phyloP scores from a whole-genome alignment of 2,113 vertebrate species.

The Dunckerocampus dactyliophorus region DNA sequence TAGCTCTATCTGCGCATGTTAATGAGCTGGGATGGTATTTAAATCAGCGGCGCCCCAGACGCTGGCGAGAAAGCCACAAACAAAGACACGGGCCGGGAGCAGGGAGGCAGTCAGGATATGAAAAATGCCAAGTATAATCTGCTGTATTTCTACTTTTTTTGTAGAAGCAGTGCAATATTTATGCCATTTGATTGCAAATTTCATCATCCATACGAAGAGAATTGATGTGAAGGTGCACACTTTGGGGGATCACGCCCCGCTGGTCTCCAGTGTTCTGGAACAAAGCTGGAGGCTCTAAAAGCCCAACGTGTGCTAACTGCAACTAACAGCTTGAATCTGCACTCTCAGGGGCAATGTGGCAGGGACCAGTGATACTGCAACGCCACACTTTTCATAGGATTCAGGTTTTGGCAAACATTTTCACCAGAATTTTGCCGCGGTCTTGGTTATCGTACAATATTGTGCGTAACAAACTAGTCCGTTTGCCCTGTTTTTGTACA shows the following conservation, averaged over 20 bases:
- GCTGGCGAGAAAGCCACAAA: constrained; percentile 63
- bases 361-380: too few species aligned
- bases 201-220: constrained; percentile 5
- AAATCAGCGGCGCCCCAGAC: constrained; percentile 67
- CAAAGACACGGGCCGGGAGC: constrained; percentile 59
- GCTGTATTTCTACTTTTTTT: constrained; percentile 21
- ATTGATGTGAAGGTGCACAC: constrained; percentile 39
- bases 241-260: constrained; percentile 43
- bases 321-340: constrained; percentile 44
- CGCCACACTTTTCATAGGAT: too few species aligned
- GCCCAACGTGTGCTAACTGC: constrained; percentile 38
- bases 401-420: too few species aligned
- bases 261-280: constrained; percentile 42
- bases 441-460: too few species aligned
- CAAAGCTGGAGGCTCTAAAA: constrained; percentile 48
- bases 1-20: constrained; percentile 77
- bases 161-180: constrained; percentile 10
- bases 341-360: constrained; percentile 26
- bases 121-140: constrained; percentile 51
- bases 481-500: too few species aligned
- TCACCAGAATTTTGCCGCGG: too few species aligned
- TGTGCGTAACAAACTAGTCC: too few species aligned
- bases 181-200: constrained; percentile 22
- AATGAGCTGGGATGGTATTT: constrained; percentile 77
- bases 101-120: constrained; percentile 45